Base-by-base conservation (phyloP, 1,140 invertebrate species). In the Drosophila pruinosa region DNA sequence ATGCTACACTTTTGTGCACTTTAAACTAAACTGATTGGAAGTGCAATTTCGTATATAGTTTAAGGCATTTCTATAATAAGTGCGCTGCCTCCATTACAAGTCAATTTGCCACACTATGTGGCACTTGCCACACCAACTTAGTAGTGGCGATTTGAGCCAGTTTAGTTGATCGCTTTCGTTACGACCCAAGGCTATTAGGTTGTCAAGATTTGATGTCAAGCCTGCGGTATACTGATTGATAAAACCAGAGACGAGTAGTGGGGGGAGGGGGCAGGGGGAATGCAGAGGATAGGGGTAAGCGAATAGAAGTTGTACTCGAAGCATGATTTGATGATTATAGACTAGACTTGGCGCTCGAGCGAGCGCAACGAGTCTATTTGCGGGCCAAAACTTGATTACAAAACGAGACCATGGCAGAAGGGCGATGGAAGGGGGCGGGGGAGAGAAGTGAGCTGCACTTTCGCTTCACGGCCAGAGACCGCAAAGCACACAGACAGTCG, bases 291-390 rank as follows among this genome's bases (percentile, higher is more conserved):
- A 38, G 54, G 41, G 31, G 50, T 63, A 45, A 61, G n/a, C n/a
- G n/a, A 75, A 31, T 76, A 67, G 28, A 64, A 59, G 21, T 78
- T 83, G 79, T 54, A 34, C 10, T 34, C 31, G 31, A 3, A 64
- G 57, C 79, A 75, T 83, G 79, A 82, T 83, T 82, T 75, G 81
- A 77, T 85, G 81, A 85, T 85, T 85, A 85, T 85, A 85, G 80
- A 85, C 81, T 86, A 85, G 81, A 85, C 80, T 77, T 86, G 80
- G 80, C 81, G 81, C 77, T 85, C 74, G 63, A 83, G 48, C 76
- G 73, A 67, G 57, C 71, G 64, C 63, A 78, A 80, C 52, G 64
- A 85, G 77, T 85, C 81, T 85, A 85, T 85, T 86, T 85, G 80
- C 80, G 80, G 73, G 56, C 65, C 82, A 74, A 86, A 86, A 85